Evolutionary conservation across 2,888 invertebrate species (phyloP).

Genomic region (Physocephala rufipes): DNA sequence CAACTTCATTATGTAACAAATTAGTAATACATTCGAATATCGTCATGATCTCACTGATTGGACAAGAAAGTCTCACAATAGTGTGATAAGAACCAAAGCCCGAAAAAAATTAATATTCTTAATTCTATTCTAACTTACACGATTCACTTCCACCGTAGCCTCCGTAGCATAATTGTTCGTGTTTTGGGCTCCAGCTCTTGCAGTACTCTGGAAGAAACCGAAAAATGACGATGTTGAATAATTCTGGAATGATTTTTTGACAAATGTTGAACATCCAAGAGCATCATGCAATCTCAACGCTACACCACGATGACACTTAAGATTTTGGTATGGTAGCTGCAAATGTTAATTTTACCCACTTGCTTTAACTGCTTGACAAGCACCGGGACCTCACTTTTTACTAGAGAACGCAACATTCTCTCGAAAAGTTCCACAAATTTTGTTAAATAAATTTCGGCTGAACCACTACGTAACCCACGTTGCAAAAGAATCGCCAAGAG

Average conservation of each 20-base stretch:
- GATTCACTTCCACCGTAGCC: conserved; percentile 63
- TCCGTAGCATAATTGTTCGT: conserved; percentile 66
- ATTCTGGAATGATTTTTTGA: conserved; percentile 43
- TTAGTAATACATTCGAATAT: neutral
- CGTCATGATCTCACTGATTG: no score
- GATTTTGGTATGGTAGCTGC: conserved; percentile 39
- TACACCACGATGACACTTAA: conserved; percentile 14
- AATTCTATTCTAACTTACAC: conserved; percentile 54
- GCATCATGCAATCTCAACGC: neutral
- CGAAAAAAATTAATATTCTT: neutral
- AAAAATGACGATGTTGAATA: conserved; percentile 62
- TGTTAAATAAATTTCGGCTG: conserved; percentile 41
- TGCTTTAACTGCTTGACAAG: conserved; percentile 61
- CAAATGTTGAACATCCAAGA: neutral
- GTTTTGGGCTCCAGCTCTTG: conserved; percentile 57
- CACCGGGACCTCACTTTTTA: conserved; percentile 58
- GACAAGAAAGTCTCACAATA: no score
- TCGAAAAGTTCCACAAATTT: conserved; percentile 44
- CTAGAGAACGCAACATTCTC: conserved; percentile 59
- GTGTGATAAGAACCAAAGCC: no score
- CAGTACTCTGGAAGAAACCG: conserved; percentile 63
- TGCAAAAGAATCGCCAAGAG: no score
- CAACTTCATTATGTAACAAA: conserved; percentile 31
- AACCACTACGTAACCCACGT: conserved; percentile 36
- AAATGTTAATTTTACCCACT: conserved; percentile 53